Conservation (phyloP, 92 coral and sea anemone genomes). For the Heliopora coerulea region DNA sequence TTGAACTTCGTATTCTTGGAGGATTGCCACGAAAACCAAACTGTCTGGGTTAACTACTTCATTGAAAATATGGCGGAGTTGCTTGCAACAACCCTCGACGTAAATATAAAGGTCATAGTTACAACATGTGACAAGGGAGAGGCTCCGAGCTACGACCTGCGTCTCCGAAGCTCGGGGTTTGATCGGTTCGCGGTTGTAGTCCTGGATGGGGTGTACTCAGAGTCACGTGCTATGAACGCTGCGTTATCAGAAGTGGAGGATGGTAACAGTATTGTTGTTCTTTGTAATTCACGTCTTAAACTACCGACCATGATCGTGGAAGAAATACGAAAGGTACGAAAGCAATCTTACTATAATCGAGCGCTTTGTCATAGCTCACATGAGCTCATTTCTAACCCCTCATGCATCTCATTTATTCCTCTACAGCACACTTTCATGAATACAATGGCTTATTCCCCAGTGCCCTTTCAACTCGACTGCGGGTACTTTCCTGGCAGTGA, state of each 20-base stretch:
- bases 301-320: slow-evolving; percentile 22
- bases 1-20: slow-evolving; percentile 3
- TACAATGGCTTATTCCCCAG: slow-evolving; percentile 29
- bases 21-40: slow-evolving; percentile 4
- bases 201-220: neutral
- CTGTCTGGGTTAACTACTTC: slow-evolving; percentile 12
- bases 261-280: slow-evolving; percentile 8
- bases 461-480: slow-evolving; percentile 21
- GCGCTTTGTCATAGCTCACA: too few relatives aligned
- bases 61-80: slow-evolving; percentile 24
- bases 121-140: slow-evolving; percentile 28
- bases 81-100: slow-evolving; percentile 12
- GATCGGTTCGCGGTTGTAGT: slow-evolving; percentile 22
- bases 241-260: slow-evolving; percentile 21
- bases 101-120: slow-evolving; percentile 5
- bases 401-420: neutral
- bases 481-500: slow-evolving; percentile 15
- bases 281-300: slow-evolving; percentile 16
- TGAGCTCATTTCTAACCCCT: neutral
- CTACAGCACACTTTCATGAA: slow-evolving; percentile 28
- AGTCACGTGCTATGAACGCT: slow-evolving; percentile 30
- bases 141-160: slow-evolving; percentile 12
- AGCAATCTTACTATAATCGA: too few relatives aligned
- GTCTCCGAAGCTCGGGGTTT: slow-evolving; percentile 20
- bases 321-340: slow-evolving; percentile 31